Conservation (phyloP, 2,888 invertebrate genomes). For the Lomographa bimaculata region DNA sequence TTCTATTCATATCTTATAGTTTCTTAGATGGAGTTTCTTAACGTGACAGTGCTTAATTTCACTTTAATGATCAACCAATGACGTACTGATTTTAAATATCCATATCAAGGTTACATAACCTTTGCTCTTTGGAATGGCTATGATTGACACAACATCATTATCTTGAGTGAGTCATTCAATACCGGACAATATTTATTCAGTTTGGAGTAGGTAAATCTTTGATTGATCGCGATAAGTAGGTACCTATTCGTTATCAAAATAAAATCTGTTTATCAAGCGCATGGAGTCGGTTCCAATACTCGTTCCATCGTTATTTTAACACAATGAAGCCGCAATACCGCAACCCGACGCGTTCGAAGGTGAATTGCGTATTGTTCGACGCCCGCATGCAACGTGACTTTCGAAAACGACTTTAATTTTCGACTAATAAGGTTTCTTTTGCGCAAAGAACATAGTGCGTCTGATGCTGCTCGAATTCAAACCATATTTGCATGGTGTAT, state of each 20-base stretch:
- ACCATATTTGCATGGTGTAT: no score
- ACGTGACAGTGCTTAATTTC: no score
- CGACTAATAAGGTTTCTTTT: conserved; percentile 75
- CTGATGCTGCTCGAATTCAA: no score
- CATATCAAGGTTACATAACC: no score
- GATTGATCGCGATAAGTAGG: conserved; percentile 43
- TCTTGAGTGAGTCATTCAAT: no score
- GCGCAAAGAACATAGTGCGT: conserved; percentile 48
- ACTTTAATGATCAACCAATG: no score
- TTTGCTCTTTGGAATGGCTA: no score
- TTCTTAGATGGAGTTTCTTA: no score
- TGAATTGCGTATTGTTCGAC: conserved; percentile 83
- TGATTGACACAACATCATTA: no score
- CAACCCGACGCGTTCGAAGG: conserved; percentile 81
- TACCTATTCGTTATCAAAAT: conserved; percentile 50
- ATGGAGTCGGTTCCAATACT: conserved; percentile 68
- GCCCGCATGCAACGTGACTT: conserved; percentile 75
- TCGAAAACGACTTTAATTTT: conserved; percentile 76
- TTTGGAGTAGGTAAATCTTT: no score
- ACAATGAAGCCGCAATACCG: conserved; percentile 83
- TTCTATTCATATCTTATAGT: no score
- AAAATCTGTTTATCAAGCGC: conserved; percentile 62
- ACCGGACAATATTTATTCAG: neutral
- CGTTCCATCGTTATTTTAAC: conserved; percentile 77
- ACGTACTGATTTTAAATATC: no score